A percentile compares a stretch with the other conserved stretches of the same genome.
Conservation (phyloP, 92 coral and sea anemone species). For the Pocillopora meandrina region DNA sequence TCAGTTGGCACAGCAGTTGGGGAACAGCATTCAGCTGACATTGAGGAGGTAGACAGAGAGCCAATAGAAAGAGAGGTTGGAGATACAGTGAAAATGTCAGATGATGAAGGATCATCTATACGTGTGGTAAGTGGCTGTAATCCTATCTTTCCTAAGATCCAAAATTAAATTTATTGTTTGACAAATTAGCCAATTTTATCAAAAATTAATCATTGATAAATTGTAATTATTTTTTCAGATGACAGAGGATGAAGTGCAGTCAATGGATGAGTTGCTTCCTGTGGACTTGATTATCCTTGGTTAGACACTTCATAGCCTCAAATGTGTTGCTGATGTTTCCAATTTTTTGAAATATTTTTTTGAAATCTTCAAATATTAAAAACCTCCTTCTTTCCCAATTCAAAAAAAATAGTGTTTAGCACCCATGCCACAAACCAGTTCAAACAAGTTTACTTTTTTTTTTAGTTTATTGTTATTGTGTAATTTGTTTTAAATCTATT, state of each 20-base stretch:
- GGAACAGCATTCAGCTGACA: neutral
- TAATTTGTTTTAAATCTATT: neutral
- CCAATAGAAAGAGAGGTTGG: neutral
- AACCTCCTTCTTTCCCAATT: too few relatives aligned
- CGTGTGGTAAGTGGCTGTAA: conserved; percentile 15
- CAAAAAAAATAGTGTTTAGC: too few relatives aligned
- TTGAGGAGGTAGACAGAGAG: neutral
- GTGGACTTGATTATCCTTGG: conserved; percentile 40
- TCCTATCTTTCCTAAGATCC: too few relatives aligned
- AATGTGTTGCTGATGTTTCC: too few relatives aligned
- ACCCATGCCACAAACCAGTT: too few relatives aligned
- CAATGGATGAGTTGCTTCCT: conserved; percentile 34
- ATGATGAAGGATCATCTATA: neutral
- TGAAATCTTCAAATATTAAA: too few relatives aligned
- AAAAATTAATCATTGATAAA: neutral
- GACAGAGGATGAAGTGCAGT: conserved; percentile 38
- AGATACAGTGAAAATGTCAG: neutral
- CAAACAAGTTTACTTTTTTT: too few relatives aligned
- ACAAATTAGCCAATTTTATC: neutral
- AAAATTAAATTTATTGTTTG: too few relatives aligned
- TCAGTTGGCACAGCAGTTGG: neutral
- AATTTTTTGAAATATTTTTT: too few relatives aligned
- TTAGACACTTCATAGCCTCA: neutral
- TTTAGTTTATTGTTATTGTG: too few relatives aligned
- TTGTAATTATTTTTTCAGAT: neutral